phyloP scores from a whole-genome alignment of 2,888 invertebrate species.

The Eupithecia dodoneata region DNA sequence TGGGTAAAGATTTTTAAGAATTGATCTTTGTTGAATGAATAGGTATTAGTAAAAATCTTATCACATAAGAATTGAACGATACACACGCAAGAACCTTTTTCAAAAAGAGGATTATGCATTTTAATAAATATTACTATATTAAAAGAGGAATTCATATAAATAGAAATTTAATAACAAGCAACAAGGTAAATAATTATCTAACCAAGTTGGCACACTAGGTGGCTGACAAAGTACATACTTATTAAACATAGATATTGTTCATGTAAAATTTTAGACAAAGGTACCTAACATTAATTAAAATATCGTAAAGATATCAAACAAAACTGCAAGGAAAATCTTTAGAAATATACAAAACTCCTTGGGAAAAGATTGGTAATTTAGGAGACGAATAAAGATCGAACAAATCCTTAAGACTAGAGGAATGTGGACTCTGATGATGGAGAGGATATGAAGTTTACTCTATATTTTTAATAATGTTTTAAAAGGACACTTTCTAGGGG shows the following conservation, averaged over 20 bases:
- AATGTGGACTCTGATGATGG: conserved; percentile 72
- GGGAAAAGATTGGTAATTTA: not conserved
- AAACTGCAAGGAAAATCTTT: not conserved
- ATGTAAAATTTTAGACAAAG: not conserved
- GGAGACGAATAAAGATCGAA: conserved; percentile 38
- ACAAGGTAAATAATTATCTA: conserved; percentile 38
- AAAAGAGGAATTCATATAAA: conserved; percentile 9
- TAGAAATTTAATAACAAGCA: conserved; percentile 34
- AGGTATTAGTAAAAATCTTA: conserved; percentile 26
- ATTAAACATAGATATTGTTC: not conserved
- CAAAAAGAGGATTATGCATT: conserved; percentile 5
- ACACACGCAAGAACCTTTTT: conserved; percentile 21
- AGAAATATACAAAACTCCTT: conserved; percentile 1
- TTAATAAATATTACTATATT: not conserved
- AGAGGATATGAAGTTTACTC: conserved; percentile 52
- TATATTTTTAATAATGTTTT: conserved; percentile 54
- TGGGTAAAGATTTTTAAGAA: conserved; percentile 4
- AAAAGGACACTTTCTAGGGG: conserved; percentile 78
- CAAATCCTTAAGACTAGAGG: conserved; percentile 74
- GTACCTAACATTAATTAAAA: not conserved
- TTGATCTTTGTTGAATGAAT: conserved; percentile 13
- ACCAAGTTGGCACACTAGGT: conserved; percentile 51
- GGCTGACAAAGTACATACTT: not conserved
- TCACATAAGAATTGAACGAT: conserved; percentile 32
- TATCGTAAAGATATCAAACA: not conserved